A percentile compares a stretch with the other conserved stretches of the same genome.
Evolutionary conservation across 2,113 vertebrate species (phyloP).

Genomic region (Neomonachus schauinslandi): DNA sequence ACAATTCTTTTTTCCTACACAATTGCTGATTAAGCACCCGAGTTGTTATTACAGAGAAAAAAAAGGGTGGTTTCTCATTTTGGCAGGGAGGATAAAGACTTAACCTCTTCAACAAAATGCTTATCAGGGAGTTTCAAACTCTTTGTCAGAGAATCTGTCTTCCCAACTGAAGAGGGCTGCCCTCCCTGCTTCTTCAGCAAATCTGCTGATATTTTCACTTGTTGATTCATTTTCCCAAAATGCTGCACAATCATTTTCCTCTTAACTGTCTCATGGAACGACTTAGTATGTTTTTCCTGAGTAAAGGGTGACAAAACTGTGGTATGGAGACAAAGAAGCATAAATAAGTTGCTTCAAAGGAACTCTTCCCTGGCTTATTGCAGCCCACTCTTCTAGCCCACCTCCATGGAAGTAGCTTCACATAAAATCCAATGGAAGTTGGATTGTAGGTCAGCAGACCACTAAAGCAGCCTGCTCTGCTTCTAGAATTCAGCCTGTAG

Average conservation of each 20-base stretch:
- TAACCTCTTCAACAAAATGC: neutral
- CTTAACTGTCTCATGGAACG: neutral
- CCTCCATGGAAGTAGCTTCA: neutral
- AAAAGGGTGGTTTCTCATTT: conserved; percentile 17
- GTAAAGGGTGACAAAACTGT: neutral
- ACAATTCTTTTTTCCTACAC: conserved; percentile 60
- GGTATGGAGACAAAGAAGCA: neutral
- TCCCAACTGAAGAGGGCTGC: neutral
- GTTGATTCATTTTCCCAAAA: neutral
- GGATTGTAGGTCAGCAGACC: neutral
- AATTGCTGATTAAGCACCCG: conserved; percentile 51
- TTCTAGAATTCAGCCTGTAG: neutral
- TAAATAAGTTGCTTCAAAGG: neutral
- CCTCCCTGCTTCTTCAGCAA: neutral
- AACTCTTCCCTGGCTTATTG: neutral
- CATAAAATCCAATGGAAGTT: neutral
- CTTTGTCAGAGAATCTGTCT: neutral
- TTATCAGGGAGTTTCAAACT: neutral
- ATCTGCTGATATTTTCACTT: neutral
- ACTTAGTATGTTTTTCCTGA: neutral
- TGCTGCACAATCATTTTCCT: neutral
- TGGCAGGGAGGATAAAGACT: conserved; percentile 33
- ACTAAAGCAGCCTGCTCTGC: neutral
- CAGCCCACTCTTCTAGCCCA: accelerated
- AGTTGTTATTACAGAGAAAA: conserved; percentile 65